Evolutionary conservation across 2,888 invertebrate genomes (phyloP).

Genomic region (Lasioglossum malachurum): DNA sequence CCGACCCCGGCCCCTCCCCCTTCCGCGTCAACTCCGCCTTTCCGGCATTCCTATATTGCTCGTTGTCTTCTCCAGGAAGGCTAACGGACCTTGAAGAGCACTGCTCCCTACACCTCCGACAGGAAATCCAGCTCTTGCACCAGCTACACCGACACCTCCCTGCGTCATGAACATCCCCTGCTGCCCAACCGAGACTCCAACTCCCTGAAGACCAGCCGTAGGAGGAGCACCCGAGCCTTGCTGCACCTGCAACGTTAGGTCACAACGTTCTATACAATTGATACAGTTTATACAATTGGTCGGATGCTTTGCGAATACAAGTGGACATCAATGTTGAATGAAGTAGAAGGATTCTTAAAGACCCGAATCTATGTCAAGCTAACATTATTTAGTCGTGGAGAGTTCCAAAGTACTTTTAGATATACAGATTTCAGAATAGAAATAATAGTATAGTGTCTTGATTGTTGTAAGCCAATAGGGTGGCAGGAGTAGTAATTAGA

Average conservation of each 20-base stretch:
- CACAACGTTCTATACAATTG: slow-evolving; percentile 19
- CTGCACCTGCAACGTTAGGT: slow-evolving; percentile 79
- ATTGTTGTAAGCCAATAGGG: slow-evolving; percentile 63
- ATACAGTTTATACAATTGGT: not conserved
- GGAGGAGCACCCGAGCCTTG: slow-evolving; percentile 79
- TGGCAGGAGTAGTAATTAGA: slow-evolving; percentile 63
- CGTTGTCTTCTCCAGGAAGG: slow-evolving; percentile 95
- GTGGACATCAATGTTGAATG: slow-evolving; percentile 10
- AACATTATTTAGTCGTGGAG: slow-evolving; percentile 8
- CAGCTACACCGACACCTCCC: slow-evolving; percentile 71
- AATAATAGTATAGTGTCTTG: slow-evolving; percentile 37
- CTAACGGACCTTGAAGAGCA: slow-evolving; percentile 92
- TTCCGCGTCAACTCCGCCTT: slow-evolving; percentile 94
- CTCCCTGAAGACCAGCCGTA: slow-evolving; percentile 79
- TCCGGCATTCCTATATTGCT: slow-evolving; percentile 96
- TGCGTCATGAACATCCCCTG: slow-evolving; percentile 83
- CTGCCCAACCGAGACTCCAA: slow-evolving; percentile 78
- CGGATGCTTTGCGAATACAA: not conserved
- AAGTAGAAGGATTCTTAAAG: not conserved
- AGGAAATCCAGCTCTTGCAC: slow-evolving; percentile 89
- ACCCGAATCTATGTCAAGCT: not conserved
- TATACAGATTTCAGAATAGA: slow-evolving; percentile 45
- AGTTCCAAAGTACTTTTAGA: slow-evolving; percentile 81
- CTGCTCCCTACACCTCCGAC: slow-evolving; percentile 84
- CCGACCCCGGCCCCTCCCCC: slow-evolving; percentile 92